Evolutionary conservation across 2,888 invertebrate genomes (phyloP).

Genomic region (Tetrapedia diversipes): DNA sequence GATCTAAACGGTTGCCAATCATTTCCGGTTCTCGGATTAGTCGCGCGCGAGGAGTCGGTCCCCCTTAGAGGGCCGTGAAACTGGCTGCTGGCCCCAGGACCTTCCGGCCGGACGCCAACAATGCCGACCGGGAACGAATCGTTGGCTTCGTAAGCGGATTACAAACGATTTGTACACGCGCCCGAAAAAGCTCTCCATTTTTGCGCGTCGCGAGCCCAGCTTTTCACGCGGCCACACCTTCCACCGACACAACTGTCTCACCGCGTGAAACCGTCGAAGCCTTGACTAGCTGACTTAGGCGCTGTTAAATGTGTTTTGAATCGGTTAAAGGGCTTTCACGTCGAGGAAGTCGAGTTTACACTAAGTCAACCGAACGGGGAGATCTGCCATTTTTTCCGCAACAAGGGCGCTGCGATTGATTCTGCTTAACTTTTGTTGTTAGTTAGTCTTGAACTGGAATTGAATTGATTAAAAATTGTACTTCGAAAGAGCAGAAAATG

Average conservation of each 20-base stretch:
- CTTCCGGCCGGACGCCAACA: constrained; percentile 55
- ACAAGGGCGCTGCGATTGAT: no score
- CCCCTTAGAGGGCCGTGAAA: constrained; percentile 70
- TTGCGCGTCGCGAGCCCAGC: constrained; percentile 13
- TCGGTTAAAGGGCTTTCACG: neutral
- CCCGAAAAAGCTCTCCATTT: constrained; percentile 52
- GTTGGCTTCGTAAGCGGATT: constrained; percentile 78
- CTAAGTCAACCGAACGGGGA: no score
- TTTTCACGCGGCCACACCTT: constrained; percentile 32
- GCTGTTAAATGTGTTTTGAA: neutral
- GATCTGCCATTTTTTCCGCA: no score
- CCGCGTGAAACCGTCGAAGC: no score
- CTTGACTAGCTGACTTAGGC: no score
- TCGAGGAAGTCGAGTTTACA: no score
- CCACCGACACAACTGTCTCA: no score
- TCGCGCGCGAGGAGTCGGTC: constrained; percentile 70
- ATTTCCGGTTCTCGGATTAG: constrained; percentile 83
- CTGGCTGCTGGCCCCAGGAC: constrained; percentile 42
- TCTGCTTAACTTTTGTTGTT: no score
- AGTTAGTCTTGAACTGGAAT: no score
- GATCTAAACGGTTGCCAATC: constrained; percentile 83
- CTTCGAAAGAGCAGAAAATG: no score
- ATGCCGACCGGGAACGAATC: constrained; percentile 57
- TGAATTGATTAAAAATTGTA: no score
- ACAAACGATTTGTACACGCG: constrained; percentile 71